Evolutionary conservation across 2,888 invertebrate genomes (phyloP), one percentile per base, ranked within the genome.

Genomic region (Trissoscelio sp.): DNA sequence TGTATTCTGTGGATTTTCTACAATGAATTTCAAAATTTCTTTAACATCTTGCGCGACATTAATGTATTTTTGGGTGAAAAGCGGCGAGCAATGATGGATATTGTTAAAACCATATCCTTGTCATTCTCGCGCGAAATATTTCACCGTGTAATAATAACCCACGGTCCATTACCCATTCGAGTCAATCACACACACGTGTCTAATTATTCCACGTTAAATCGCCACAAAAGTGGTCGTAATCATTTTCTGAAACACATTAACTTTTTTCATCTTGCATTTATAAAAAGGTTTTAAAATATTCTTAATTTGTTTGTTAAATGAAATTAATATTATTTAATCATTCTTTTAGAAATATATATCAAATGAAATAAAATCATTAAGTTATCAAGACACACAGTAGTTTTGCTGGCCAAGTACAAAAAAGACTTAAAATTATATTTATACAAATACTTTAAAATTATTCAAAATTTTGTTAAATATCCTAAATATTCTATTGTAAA

Each of bases 31-130:
- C n/a, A n/a, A n/a, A 31, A 1, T 7, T 9, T 31, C 7, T 31
- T 31, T 31, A 7, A 7, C 2, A 9, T 31, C 31, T 7, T 6
- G 9, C 9, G 9, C 31, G 1, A 3, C 9, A 31, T 3, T 1
- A 7, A 28, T 31, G 11, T 70, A 14, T 57, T 34, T 57, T 18
- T 14, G 42, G 48, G 34, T 66, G 31, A 66, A 75, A 39, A 42
- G 82, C 84, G 3, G 1, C 83, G 74, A 72, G 75, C 85, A 75
- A 86, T 89, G 88, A 88, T 89, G 86, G 88, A 89, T 89, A 84
- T 84, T 85, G 87, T 86, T 89, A 87, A 89, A 89, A 89, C 87
- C 88, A 88, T 87, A 88, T 85, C 84, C 88, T 83, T 88, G 89
- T 88, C 83, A 75, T 51, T 70, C 20, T 34, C 6, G 39, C 6